Evolutionary conservation across 2,888 invertebrate species (phyloP).

Genomic region (Polymixis lichenea): DNA sequence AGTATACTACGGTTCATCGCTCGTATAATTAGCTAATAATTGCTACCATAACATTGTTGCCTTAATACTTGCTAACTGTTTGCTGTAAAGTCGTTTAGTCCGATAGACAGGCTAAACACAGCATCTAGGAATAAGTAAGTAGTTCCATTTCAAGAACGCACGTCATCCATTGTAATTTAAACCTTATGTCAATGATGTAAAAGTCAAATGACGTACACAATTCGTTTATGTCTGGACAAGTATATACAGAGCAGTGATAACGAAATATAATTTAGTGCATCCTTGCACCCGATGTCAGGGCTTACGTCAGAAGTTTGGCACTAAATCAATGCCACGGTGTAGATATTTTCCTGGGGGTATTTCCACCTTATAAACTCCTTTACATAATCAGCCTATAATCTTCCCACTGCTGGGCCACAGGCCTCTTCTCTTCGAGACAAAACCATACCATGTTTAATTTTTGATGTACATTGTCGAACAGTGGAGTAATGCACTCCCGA

Average conservation of each 20-base stretch:
- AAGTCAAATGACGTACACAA: not conserved
- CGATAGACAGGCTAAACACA: not conserved
- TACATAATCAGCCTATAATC: too few relatives aligned
- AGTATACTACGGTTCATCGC: too few relatives aligned
- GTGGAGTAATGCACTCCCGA: too few relatives aligned
- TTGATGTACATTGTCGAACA: too few relatives aligned
- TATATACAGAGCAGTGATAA: conserved; percentile 14
- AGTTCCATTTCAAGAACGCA: not conserved
- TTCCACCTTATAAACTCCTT: not conserved
- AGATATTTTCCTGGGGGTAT: not conserved
- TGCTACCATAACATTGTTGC: too few relatives aligned
- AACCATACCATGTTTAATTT: too few relatives aligned
- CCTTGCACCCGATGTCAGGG: conserved; percentile 33
- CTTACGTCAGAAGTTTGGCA: conserved; percentile 37
- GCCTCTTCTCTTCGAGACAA: too few relatives aligned
- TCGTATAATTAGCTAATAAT: too few relatives aligned
- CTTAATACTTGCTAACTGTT: not conserved
- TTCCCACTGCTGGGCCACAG: too few relatives aligned
- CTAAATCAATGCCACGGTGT: conserved; percentile 11
- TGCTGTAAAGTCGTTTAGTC: not conserved
- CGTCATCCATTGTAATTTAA: not conserved
- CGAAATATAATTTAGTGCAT: conserved; percentile 29
- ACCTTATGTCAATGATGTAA: not conserved
- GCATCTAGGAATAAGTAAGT: not conserved
- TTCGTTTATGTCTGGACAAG: not conserved